phyloP scores from a whole-genome alignment of 2,888 invertebrate genomes.

The Julus scandinavius region DNA sequence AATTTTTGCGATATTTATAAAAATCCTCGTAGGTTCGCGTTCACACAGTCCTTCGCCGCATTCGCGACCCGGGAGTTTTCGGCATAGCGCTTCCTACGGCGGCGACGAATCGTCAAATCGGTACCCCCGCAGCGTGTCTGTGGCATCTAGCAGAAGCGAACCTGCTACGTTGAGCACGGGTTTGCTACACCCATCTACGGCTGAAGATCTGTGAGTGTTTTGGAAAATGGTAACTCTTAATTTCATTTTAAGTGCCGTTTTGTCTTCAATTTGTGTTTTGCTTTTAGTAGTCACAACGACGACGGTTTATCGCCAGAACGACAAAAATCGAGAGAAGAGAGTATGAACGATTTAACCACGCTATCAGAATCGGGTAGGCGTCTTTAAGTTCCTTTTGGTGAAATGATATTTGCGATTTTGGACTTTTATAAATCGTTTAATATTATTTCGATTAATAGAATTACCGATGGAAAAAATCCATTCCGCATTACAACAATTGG shows the following conservation, averaged over 20 bases:
- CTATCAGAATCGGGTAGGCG: conserved; percentile 29
- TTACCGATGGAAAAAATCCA: conserved; percentile 66
- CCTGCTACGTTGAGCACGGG: conserved; percentile 13
- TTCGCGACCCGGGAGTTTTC: conserved; percentile 53
- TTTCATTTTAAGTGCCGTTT: neutral
- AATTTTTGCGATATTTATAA: neutral
- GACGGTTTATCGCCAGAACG: neutral
- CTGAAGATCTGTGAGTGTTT: neutral
- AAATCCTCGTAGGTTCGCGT: conserved; percentile 51
- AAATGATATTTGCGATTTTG: neutral
- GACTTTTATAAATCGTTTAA: neutral
- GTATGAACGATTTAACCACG: neutral
- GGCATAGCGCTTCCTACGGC: conserved; percentile 54
- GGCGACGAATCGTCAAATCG: conserved; percentile 34
- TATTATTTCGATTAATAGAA: conserved; percentile 45
- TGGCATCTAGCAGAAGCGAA: conserved; percentile 43
- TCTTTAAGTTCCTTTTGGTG: neutral
- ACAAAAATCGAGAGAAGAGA: conserved; percentile 17
- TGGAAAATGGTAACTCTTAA: neutral
- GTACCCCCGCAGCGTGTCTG: conserved; percentile 48
- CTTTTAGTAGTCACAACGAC: neutral
- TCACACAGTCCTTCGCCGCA: conserved; percentile 56
- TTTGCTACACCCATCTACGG: neutral
- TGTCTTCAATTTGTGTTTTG: neutral
- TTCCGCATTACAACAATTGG: conserved; percentile 72